These are phyloP conservation scores for Lepus oiostolus DNA, from an alignment of 2,797 vertebrate species.

Conservation along the genomic window DNA sequence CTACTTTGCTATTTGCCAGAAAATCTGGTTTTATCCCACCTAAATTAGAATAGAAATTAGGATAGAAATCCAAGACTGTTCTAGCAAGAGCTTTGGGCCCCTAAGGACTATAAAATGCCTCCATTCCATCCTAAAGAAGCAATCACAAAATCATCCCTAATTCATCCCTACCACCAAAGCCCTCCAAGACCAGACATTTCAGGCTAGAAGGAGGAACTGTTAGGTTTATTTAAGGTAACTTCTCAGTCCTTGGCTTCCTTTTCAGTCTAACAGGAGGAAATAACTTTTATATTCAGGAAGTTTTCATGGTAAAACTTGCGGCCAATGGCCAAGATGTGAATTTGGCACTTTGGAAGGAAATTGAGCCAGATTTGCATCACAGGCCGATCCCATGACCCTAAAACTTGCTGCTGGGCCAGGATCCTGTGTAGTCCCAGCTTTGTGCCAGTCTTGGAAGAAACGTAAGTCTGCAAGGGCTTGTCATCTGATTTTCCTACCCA, in stretches of 20 bases:
- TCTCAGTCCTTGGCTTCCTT: conserved; percentile 53
- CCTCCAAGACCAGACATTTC: neutral
- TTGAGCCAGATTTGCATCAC: neutral
- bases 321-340: conserved; percentile 42
- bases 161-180: neutral
- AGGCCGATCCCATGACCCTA: neutral
- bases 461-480: neutral
- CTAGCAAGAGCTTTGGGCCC: neutral
- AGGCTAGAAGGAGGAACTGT: neutral
- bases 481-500: neutral
- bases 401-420: neutral
- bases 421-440: neutral
- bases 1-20: neutral
- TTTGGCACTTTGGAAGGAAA: conserved; percentile 15
- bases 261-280: conserved; percentile 49
- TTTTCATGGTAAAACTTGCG: conserved; percentile 66
- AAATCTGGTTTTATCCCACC: conserved; percentile 58
- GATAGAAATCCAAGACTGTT: conserved; percentile 23
- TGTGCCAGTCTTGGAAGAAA: neutral
- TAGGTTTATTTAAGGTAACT: conserved; percentile 1
- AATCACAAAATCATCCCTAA: neutral
- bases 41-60: neutral
- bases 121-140: neutral
- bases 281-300: conserved; percentile 57
- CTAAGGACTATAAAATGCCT: neutral